Base-by-base conservation (phyloP, 1,140 invertebrate genomes). In the Drosophila malerkotliana region DNA sequence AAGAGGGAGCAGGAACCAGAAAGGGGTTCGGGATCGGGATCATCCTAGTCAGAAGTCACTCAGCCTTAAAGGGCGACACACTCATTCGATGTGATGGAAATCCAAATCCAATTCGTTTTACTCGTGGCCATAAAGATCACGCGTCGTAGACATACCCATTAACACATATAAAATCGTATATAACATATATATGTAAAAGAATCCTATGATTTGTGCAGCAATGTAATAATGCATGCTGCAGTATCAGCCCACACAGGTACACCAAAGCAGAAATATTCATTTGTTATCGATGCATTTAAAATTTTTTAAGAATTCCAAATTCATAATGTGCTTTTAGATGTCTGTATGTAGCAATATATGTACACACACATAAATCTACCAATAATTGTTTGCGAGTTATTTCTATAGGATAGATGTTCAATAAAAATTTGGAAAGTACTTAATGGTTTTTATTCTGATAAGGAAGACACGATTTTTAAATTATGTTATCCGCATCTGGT, bases 231-330 rank as follows among this genome's bases (percentile, higher is more conserved):
- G 41, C 15, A 18, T 3, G 12, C 3, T 37, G 34, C 34, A 37
- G 34, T 37, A 37, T 12, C 12, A 12, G 34, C 34, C 10, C 10
- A 37, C 10, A 37, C 10, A 10, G 34, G 34, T 12, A 37, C 34
- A 37, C 34, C 34, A 37, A 37, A 37, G 34, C 34, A 37, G 12
- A 39, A 63, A 45, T 67, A 32, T 56, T 73, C 39, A 53, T 75
- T 78, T 85, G 81, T 82, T 85, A 87, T 85, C 57, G 77, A 82
- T 88, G 82, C 82, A 87, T 87, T 87, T 87, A 87, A 68, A 67
- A 76, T 54, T 77, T 79, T 85, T 51, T 47, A 68, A 85, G 57
- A 79, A 85, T 85, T 85, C 79, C 73, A 76, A 77, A 78, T 67
- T 79, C 68, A 55, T 61, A 60, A 71, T 68, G 83, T 87, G 82